phyloP scores from a whole-genome alignment of 1,140 invertebrate species.

The Drosophila leontia region DNA sequence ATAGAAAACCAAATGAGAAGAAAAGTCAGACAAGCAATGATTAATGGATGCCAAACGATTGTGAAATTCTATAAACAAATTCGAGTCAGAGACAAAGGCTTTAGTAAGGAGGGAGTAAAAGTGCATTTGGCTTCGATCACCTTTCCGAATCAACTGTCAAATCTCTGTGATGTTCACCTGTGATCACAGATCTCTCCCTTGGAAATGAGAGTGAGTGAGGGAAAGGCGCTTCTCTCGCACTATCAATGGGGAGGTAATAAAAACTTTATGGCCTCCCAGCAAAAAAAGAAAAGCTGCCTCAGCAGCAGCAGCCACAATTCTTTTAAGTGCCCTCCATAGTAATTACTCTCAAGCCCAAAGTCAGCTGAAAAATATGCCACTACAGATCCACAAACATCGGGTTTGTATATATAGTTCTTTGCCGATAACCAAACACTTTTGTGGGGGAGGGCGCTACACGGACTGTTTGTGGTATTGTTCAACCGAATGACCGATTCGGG shows the following conservation, averaged over 20 bases:
- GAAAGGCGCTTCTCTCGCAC: constrained; percentile 62
- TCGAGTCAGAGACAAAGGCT: constrained; percentile 42
- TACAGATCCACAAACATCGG: constrained; percentile 58
- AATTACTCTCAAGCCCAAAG: constrained; percentile 75
- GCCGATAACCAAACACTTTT: constrained; percentile 21
- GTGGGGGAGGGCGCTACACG: constrained; percentile 50
- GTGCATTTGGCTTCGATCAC: constrained; percentile 78
- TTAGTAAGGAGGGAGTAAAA: constrained; percentile 27
- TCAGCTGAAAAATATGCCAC: constrained; percentile 77
- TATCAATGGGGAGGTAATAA: constrained; percentile 78
- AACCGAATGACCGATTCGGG: constrained; percentile 53
- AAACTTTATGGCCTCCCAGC: constrained; percentile 73
- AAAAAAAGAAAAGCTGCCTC: constrained; percentile 42
- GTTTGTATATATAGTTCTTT: constrained; percentile 43
- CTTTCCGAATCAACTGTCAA: constrained; percentile 73
- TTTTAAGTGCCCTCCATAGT: constrained; percentile 78
- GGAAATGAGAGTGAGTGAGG: background rate
- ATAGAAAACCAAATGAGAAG: constrained; percentile 8
- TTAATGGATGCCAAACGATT: constrained; percentile 76
- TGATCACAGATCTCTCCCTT: background rate
- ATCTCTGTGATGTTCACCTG: constrained; percentile 54
- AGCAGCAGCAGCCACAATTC: constrained; percentile 68
- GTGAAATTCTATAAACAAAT: constrained; percentile 74
- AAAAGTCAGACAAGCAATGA: constrained; percentile 50
- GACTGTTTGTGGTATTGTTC: constrained; percentile 45